These are phyloP conservation scores for Anolis carolinensis DNA, from an alignment of 2,113 vertebrate genomes.

Conservation along the genomic window DNA sequence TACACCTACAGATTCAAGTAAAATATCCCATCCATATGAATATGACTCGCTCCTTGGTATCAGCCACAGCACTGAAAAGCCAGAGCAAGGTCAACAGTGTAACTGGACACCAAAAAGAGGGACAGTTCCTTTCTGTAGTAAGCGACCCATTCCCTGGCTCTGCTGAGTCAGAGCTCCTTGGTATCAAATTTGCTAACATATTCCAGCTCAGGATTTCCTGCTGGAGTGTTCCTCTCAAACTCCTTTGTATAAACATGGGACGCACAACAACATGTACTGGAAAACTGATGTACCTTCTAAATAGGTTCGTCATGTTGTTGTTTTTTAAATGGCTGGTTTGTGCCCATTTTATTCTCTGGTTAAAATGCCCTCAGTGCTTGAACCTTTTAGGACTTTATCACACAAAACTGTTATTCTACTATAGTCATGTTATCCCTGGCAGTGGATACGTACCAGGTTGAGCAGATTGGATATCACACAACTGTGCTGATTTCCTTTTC, in stretches of 20 bases:
- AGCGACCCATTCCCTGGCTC: background rate
- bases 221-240: background rate
- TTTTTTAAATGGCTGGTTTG: background rate
- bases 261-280: background rate
- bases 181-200: background rate
- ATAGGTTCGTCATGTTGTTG: background rate
- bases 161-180: constrained; percentile 5
- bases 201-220: background rate
- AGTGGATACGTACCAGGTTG: too few relatives aligned
- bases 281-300: background rate
- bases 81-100: background rate
- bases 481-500: background rate
- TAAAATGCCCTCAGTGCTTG: background rate
- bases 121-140: constrained; percentile 10
- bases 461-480: too few relatives aligned
- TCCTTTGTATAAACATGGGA: background rate
- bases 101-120: background rate
- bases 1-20: background rate
- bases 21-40: background rate
- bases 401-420: too few relatives aligned
- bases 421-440: too few relatives aligned
- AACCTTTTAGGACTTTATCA: background rate
- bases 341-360: background rate
- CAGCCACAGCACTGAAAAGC: background rate
- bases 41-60: background rate